Conservation (phyloP, 2,113 vertebrate species). For the Lagopus leucura region DNA sequence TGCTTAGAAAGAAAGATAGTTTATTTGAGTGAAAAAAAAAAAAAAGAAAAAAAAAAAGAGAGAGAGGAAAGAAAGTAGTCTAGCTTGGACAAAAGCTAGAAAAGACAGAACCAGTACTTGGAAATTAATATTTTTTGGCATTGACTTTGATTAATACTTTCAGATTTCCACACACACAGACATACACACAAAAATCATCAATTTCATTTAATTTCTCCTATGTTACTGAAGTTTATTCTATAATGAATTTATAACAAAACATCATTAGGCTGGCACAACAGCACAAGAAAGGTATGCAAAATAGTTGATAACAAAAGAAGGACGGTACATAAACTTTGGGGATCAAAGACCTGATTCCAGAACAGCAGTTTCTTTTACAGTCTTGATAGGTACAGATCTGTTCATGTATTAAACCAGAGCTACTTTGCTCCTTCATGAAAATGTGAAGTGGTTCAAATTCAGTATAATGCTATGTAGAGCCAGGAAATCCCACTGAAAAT, state of each 20-base stretch:
- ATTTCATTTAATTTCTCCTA: not conserved
- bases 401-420: not conserved
- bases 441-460: not conserved
- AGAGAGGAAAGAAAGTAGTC: not conserved
- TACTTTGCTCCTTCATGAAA: conserved; percentile 11
- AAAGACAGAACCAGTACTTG: not conserved
- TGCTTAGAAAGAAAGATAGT: not conserved
- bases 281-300: not conserved
- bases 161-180: not conserved
- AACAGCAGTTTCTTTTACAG: not conserved
- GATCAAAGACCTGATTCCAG: conserved; percentile 5
- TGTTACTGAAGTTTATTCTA: not conserved
- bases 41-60: not conserved
- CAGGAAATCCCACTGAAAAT: not conserved
- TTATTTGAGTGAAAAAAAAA: not conserved
- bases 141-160: not conserved
- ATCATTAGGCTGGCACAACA: not conserved
- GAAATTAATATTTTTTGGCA: not conserved
- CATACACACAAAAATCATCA: no score
- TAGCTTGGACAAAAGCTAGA: not conserved
- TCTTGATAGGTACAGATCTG: not conserved
- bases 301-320: not conserved
- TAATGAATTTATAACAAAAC: not conserved
- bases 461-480: not conserved
- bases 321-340: not conserved